Evolutionary conservation across 2,797 vertebrate genomes (phyloP).

Genomic region (Periparus ater): DNA sequence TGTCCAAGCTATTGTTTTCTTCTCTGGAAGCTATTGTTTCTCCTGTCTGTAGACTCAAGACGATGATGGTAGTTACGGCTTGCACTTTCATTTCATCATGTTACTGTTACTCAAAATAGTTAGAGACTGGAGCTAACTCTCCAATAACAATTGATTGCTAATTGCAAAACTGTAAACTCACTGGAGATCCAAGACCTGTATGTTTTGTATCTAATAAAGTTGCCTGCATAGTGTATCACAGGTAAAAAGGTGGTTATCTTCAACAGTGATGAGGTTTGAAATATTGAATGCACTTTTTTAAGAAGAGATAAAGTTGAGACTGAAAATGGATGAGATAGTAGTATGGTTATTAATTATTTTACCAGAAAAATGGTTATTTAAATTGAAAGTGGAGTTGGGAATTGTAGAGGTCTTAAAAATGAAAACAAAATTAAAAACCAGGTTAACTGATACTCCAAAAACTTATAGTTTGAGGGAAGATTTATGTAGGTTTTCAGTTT

Average conservation of each 20-base stretch:
- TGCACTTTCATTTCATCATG: neutral
- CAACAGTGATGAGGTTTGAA: neutral
- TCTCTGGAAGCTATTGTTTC: neutral
- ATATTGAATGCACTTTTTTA: neutral
- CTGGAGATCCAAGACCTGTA: neutral
- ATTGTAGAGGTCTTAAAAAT: conserved; percentile 7
- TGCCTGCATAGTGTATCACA: neutral
- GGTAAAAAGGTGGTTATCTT: neutral
- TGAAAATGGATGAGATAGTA: neutral
- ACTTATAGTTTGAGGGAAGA: neutral
- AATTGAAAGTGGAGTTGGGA: neutral
- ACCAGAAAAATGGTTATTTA: neutral
- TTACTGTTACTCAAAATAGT: neutral
- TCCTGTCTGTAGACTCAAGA: neutral
- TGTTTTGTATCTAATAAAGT: neutral
- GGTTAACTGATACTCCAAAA: neutral
- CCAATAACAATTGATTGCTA: neutral
- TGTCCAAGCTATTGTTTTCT: neutral
- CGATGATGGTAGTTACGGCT: neutral
- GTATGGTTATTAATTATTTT: neutral
- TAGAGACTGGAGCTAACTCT: neutral
- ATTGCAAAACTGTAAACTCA: neutral
- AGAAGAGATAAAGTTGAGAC: neutral
- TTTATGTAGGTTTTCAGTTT: conserved; percentile 27
- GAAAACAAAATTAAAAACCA: neutral